Evolutionary conservation across 92 coral and sea anemone species (phyloP).

Genomic region (Umimayanthus chanpuru): DNA sequence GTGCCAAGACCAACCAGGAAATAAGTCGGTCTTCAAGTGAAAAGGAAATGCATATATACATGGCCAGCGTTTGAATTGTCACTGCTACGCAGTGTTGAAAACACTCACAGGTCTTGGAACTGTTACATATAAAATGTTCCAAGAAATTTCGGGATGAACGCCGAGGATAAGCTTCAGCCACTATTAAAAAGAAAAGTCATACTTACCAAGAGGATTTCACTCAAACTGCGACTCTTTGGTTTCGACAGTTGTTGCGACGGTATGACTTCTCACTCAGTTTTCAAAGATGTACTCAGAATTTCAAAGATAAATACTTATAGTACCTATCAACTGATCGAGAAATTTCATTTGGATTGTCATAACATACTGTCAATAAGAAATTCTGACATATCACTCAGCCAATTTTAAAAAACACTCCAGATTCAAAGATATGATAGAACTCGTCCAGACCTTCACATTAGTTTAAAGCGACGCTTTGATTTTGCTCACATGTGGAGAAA

Average conservation of each 20-base stretch:
- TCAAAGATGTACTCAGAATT: not conserved
- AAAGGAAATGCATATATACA: no score
- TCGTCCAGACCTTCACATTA: not conserved
- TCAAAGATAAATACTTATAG: not conserved
- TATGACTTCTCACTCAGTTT: not conserved
- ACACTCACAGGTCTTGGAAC: not conserved
- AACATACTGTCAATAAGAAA: not conserved
- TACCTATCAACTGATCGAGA: not conserved
- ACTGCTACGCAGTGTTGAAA: not conserved
- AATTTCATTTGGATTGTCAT: not conserved
- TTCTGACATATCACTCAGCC: constrained; percentile 7
- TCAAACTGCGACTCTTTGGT: not conserved
- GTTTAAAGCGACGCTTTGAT: no score
- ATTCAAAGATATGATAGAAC: not conserved
- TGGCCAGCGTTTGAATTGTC: not conserved
- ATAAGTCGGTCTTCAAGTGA: not conserved
- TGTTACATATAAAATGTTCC: not conserved
- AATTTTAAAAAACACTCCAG: constrained; percentile 9
- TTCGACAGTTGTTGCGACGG: not conserved
- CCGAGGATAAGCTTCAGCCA: not conserved
- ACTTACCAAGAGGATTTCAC: not conserved
- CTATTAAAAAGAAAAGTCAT: not conserved
- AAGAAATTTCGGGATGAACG: no score
- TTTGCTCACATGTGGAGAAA: not conserved
- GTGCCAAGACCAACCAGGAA: not conserved